Evolutionary conservation across 2,797 vertebrate species (phyloP).

Genomic region (Alectoris magna): DNA sequence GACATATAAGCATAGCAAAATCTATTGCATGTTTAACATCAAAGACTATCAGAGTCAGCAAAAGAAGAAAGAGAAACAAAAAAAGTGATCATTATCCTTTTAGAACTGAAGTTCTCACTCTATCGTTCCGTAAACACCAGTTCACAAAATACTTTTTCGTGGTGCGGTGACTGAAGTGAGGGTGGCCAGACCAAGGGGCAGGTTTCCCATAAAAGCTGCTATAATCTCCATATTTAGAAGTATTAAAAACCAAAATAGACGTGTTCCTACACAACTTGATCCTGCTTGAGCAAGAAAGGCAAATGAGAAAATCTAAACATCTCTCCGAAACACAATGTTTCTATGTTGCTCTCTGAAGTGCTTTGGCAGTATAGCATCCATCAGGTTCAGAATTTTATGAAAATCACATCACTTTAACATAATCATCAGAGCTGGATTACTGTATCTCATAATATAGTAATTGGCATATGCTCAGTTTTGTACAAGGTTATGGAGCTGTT

Average conservation of each 20-base stretch:
- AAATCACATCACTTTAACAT: not conserved
- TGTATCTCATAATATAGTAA: not conserved
- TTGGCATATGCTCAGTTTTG: not conserved
- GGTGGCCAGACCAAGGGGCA: not conserved
- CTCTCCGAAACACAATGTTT: not conserved
- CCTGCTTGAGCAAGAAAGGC: not conserved
- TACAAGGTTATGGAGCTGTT: not conserved
- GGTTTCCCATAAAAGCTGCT: not conserved
- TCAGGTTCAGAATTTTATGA: not conserved
- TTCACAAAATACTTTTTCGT: not conserved
- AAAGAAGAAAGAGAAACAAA: not conserved
- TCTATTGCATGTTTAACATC: not conserved
- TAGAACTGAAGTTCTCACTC: not conserved
- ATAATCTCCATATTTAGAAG: not conserved
- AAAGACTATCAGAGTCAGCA: not conserved
- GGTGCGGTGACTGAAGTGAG: not conserved
- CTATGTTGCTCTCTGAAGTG: not conserved
- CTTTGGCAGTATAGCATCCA: too few relatives aligned
- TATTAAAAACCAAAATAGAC: not conserved
- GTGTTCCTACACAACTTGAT: not conserved
- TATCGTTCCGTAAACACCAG: not conserved
- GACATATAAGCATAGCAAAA: not conserved
- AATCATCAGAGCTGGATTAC: not conserved
- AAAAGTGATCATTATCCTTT: not conserved
- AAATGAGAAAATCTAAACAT: not conserved